These are phyloP conservation scores for Polypedilum vanderplanki DNA, from an alignment of 1,140 invertebrate genomes.

Conservation along the genomic window DNA sequence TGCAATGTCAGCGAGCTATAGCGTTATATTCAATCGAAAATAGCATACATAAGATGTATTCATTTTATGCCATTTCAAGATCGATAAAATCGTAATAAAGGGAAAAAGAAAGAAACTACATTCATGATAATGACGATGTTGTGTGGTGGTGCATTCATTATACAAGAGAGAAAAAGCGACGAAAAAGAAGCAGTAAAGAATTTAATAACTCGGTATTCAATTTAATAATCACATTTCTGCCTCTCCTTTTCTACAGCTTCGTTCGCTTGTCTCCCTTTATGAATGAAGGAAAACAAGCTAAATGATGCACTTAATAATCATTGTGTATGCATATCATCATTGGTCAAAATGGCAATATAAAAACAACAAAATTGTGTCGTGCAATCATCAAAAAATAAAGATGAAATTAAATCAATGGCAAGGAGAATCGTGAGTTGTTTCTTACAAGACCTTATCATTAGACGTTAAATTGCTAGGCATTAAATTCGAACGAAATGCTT, in stretches of 20 bases:
- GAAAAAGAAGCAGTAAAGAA: not conserved
- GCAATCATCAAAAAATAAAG: not conserved
- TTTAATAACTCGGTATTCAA: not conserved
- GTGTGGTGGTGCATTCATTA: not conserved
- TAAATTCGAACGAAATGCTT: not conserved
- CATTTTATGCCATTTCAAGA: constrained; percentile 4
- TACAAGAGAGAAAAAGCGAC: not conserved
- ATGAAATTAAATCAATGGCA: too few relatives aligned
- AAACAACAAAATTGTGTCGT: constrained; percentile 8
- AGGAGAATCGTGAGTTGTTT: not conserved
- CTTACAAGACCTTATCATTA: constrained; percentile 15
- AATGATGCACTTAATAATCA: constrained; percentile 8
- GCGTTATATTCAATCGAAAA: not conserved
- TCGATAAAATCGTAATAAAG: not conserved
- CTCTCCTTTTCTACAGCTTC: too few relatives aligned
- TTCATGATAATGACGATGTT: not conserved
- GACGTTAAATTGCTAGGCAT: constrained; percentile 2
- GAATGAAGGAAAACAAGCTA: constrained; percentile 8
- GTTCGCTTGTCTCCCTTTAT: too few relatives aligned
- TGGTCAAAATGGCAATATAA: not conserved
- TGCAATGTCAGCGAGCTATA: not conserved
- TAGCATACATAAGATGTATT: not conserved
- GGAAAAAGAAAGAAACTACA: not conserved
- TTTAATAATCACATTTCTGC: constrained; percentile 6
- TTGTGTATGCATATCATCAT: constrained; percentile 19